Conservation (phyloP, 1,140 invertebrate genomes). For the Atta texana region DNA sequence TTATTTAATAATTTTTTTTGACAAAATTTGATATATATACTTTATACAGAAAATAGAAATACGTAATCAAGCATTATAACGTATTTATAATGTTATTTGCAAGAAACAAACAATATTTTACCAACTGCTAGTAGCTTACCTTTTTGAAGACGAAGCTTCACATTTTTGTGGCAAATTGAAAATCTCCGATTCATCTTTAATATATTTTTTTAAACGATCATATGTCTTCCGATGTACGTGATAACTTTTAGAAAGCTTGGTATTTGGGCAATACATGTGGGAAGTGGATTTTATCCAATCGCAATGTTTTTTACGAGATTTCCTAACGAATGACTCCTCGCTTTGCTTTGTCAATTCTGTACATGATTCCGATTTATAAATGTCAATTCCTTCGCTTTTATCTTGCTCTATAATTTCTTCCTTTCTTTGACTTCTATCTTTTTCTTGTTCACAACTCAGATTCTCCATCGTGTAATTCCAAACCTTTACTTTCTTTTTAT, state of each 20-base stretch:
- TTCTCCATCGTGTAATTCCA: neutral
- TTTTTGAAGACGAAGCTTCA: neutral
- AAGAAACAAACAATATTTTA: neutral
- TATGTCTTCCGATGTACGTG: neutral
- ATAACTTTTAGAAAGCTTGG: neutral
- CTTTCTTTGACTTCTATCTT: neutral
- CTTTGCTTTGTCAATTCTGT: conserved; percentile 6
- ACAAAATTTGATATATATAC: neutral
- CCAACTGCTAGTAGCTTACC: neutral
- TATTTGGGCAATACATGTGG: conserved; percentile 16
- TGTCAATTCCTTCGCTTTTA: conserved; percentile 20
- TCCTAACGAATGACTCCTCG: neutral
- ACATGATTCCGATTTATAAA: neutral
- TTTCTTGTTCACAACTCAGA: neutral
- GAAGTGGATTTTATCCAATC: conserved; percentile 28
- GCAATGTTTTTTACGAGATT: conserved; percentile 40
- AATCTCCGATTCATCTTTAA: neutral
- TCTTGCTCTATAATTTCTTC: neutral
- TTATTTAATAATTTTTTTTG: neutral
- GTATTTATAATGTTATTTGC: neutral
- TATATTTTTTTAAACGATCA: conserved; percentile 8
- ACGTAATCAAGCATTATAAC: neutral
- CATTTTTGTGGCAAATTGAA: neutral
- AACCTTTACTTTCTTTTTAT: neutral
- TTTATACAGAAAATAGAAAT: neutral